phyloP scores from a whole-genome alignment of 1,140 invertebrate species.

The Cydia strobilella region DNA sequence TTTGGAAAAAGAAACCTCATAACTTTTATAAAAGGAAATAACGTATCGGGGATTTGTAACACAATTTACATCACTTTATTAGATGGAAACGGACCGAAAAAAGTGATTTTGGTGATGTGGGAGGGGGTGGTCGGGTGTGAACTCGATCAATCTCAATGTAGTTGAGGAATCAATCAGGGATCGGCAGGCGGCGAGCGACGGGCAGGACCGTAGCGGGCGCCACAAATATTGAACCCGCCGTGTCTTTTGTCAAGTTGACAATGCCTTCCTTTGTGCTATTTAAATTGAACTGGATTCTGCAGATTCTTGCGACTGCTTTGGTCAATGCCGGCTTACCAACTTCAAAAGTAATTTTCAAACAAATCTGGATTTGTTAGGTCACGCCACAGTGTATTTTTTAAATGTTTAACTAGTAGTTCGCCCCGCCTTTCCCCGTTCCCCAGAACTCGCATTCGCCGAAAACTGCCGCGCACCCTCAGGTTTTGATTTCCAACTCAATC shows the following conservation, averaged over 20 bases:
- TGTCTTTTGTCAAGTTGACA: conserved; percentile 41
- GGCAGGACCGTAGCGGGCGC: background rate
- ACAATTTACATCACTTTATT: conserved; percentile 26
- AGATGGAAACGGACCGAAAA: conserved; percentile 15
- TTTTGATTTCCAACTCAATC: too few species aligned
- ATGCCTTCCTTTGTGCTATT: conserved; percentile 35
- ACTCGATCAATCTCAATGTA: conserved; percentile 49
- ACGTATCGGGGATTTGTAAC: conserved; percentile 5
- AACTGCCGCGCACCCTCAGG: too few species aligned
- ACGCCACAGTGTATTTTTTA: too few species aligned
- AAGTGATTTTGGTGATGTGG: conserved; percentile 33
- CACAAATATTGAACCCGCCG: conserved; percentile 30
- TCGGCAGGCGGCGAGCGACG: conserved; percentile 34
- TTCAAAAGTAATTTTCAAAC: background rate
- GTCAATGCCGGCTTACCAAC: background rate
- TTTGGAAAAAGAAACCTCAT: conserved; percentile 25
- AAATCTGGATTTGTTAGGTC: too few species aligned
- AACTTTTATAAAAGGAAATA: conserved; percentile 21
- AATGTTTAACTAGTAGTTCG: too few species aligned
- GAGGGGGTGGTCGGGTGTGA: conserved; percentile 4
- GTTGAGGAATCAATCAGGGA: conserved; percentile 53
- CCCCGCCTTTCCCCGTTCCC: too few species aligned
- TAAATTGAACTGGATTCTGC: conserved; percentile 15
- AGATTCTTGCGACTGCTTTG: background rate
- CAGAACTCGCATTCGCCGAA: too few species aligned